Base-by-base conservation (phyloP, 1,140 invertebrate genomes). In the Diabrotica undecimpunctata region DNA sequence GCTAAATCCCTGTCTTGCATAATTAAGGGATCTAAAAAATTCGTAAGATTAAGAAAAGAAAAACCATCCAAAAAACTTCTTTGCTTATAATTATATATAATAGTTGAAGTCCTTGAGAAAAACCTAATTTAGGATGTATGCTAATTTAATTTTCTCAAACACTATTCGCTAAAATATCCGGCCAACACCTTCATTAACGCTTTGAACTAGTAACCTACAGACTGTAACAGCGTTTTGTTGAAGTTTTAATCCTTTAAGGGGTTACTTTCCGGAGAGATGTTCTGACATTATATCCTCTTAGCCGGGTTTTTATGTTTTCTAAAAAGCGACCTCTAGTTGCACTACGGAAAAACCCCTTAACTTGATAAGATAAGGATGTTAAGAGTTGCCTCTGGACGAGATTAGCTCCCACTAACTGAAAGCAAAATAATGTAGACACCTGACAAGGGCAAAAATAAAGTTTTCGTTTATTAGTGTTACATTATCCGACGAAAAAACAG, bases 311-410 rank as follows among this genome's bases (percentile, higher is more conserved):
- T 46, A 46, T 46, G 8, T 46, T 46, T n/a, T 46, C 8, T 46
- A 46, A 46, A 46, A 46, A 46, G 8, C 8, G 41, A n/a, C 41
- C 8, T 46, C 41, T 46, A 46, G 41, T n/a, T 46, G 41, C 41
- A 46, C 41, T 46, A 46, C 41, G 41, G 41, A 46, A 46, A 46
- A 61, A 13, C 7, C 59, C 59, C 59, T 61, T 50, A 61, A 36
- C 59, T 52, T 51, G 59, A 61, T 61, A 52, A 61, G 59, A 61
- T 53, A 61, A 61, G 46, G 9, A 51, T 37, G 59, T 51, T 50
- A 61, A 61, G 59, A 25, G 59, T 61, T 52, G 46, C 41, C 59
- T 61, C 13, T 50, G 14, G 59, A 36, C 41, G 57, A 14, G 57
- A 59, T 59, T 59, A 59, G 13, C 13, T 59, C 12, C 13, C 12